phyloP scores from a whole-genome alignment of 2,113 vertebrate genomes.

The Alaudala cheleensis region DNA sequence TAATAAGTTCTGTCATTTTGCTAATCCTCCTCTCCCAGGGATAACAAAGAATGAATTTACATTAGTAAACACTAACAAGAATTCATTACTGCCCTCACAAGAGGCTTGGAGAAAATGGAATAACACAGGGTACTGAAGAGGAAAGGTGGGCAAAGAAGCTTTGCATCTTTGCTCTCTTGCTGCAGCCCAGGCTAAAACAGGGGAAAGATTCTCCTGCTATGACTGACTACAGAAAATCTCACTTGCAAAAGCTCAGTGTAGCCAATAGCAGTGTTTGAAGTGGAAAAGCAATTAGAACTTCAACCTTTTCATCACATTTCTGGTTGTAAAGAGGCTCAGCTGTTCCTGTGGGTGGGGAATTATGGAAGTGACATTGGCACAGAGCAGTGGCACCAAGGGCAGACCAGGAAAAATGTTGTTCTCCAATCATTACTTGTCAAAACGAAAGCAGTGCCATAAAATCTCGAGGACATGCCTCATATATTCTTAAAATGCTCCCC shows the following conservation, averaged over 20 bases:
- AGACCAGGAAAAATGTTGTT: neutral
- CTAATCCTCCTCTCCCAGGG: slow-evolving; percentile 56
- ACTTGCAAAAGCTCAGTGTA: neutral
- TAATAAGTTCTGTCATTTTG: slow-evolving; percentile 57
- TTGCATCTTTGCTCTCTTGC: neutral
- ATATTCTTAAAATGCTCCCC: neutral
- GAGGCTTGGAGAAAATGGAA: slow-evolving; percentile 26
- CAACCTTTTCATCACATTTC: neutral
- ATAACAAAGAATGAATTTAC: slow-evolving; percentile 63
- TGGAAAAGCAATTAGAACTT: neutral
- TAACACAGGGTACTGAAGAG: neutral
- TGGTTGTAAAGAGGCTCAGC: neutral
- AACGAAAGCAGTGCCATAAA: neutral
- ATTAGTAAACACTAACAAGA: slow-evolving; percentile 62
- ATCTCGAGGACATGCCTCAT: slow-evolving; percentile 3
- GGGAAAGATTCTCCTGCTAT: neutral
- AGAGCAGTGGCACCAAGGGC: neutral
- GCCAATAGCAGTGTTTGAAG: neutral
- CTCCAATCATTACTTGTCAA: neutral
- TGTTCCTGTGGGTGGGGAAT: neutral
- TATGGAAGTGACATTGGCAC: neutral
- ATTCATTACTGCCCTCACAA: slow-evolving; percentile 61
- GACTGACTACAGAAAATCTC: neutral
- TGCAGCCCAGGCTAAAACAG: neutral
- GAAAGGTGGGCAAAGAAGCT: neutral